Evolutionary conservation across 2,888 invertebrate species (phyloP).

Genomic region (Chymomyza fuscimana): DNA sequence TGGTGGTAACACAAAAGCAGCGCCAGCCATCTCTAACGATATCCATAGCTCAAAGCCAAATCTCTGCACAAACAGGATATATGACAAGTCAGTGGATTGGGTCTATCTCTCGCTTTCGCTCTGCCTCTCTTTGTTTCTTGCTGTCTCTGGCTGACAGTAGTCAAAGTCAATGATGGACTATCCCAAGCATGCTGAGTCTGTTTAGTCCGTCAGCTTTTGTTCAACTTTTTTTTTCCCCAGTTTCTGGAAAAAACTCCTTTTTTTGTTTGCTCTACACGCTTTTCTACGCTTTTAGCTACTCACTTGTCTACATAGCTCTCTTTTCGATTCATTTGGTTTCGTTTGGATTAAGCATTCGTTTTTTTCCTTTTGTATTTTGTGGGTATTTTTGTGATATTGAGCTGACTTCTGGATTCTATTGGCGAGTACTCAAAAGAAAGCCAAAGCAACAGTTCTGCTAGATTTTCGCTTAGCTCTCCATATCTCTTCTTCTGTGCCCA

Average conservation of each 20-base stretch:
- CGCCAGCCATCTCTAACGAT: slow-evolving; percentile 54
- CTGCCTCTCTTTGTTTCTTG: too few relatives aligned
- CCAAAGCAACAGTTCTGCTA: slow-evolving; percentile 33
- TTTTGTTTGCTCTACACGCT: slow-evolving; percentile 7
- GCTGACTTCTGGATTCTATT: slow-evolving; percentile 42
- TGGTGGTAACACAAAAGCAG: slow-evolving; percentile 35
- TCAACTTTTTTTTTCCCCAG: slow-evolving; percentile 32
- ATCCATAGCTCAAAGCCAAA: slow-evolving; percentile 76
- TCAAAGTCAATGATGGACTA: slow-evolving; percentile 58
- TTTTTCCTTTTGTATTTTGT: slow-evolving; percentile 11
- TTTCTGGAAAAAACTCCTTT: slow-evolving; percentile 5
- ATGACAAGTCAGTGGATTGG: slow-evolving; percentile 15
- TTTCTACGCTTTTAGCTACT: slow-evolving; percentile 15
- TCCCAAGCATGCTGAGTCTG: slow-evolving; percentile 30
- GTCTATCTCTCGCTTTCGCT: not conserved
- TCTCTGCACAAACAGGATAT: slow-evolving; percentile 73
- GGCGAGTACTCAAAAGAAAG: slow-evolving; percentile 61
- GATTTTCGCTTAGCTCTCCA: too few relatives aligned
- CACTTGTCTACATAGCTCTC: slow-evolving; percentile 12
- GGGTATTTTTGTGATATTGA: slow-evolving; percentile 56
- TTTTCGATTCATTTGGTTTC: slow-evolving; percentile 16
- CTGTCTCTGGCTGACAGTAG: slow-evolving; percentile 27
- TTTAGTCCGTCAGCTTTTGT: slow-evolving; percentile 66
- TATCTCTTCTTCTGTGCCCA: too few relatives aligned
- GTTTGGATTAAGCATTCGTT: not conserved